These are phyloP conservation scores for Orgyia antiqua DNA, from an alignment of 2,888 invertebrate species.

Conservation along the genomic window DNA sequence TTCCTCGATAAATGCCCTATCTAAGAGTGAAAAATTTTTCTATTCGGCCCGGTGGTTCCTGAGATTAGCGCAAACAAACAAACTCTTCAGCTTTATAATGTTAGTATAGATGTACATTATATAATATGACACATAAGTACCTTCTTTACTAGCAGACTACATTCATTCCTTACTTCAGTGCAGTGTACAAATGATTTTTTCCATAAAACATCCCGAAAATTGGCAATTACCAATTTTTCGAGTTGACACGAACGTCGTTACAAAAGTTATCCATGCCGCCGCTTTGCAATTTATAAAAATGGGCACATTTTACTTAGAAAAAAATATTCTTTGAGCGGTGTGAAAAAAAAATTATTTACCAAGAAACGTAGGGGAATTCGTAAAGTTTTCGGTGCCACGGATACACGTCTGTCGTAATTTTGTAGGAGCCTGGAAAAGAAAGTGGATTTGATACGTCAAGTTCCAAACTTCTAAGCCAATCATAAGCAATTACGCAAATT, in stretches of 20 bases:
- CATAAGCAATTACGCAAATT: conserved; percentile 1
- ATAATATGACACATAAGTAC: too few relatives aligned
- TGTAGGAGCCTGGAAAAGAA: conserved; percentile 6
- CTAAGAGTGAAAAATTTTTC: too few relatives aligned
- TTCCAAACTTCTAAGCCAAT: conserved; percentile 20
- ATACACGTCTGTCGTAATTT: conserved; percentile 27
- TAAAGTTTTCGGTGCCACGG: conserved; percentile 29
- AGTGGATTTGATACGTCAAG: conserved; percentile 27
- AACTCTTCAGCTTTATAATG: too few relatives aligned
- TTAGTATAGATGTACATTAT: too few relatives aligned
- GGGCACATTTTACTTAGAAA: conserved; percentile 27
- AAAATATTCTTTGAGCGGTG: conserved; percentile 11
- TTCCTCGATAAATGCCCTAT: too few relatives aligned
- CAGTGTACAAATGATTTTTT: conserved; percentile 1
- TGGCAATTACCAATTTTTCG: conserved; percentile 42
- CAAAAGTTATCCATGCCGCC: conserved; percentile 37
- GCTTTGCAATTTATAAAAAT: conserved; percentile 39
- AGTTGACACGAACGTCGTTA: conserved; percentile 33
- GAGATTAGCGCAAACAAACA: too few relatives aligned
- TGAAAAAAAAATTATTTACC: conserved; percentile 36
- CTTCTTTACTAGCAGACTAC: too few relatives aligned
- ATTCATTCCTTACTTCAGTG: too few relatives aligned
- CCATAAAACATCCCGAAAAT: conserved; percentile 27
- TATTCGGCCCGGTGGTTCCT: too few relatives aligned
- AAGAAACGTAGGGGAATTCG: conserved; percentile 29